These are phyloP conservation scores for Sebastes trivittatus DNA, from an alignment of 2,797 vertebrate species.

Conservation along the genomic window DNA sequence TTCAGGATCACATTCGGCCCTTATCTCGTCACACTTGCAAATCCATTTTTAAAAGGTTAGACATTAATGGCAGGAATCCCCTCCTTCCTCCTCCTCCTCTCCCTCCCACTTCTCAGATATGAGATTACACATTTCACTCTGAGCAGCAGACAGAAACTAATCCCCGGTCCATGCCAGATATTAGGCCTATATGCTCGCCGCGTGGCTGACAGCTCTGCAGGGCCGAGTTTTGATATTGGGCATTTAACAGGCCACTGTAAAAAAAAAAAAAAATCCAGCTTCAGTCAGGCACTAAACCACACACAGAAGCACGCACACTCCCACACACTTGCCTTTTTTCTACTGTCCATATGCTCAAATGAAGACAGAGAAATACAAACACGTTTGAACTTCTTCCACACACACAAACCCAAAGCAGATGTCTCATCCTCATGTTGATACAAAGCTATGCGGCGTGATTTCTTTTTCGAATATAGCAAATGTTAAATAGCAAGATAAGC, in stretches of 20 bases:
- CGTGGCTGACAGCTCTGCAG: constrained; percentile 57
- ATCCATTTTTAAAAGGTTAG: constrained; percentile 81
- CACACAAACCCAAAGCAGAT: constrained; percentile 18
- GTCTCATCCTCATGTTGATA: constrained; percentile 1
- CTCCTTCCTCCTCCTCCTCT: constrained; percentile 49
- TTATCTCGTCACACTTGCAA: constrained; percentile 77
- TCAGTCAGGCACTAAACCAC: constrained; percentile 32
- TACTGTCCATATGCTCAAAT: neutral
- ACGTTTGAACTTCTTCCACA: constrained; percentile 1
- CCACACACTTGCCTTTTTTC: neutral
- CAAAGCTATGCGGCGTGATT: constrained; percentile 14
- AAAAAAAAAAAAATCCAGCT: constrained; percentile 22
- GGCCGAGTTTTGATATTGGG: constrained; percentile 63
- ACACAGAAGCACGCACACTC: constrained; percentile 3
- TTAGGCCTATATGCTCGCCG: constrained; percentile 31
- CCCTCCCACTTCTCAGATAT: constrained; percentile 65
- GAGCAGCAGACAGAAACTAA: constrained; percentile 80
- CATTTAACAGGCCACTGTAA: constrained; percentile 69
- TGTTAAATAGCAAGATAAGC: constrained; percentile 60
- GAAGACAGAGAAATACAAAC: constrained; percentile 5
- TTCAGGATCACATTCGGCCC: constrained; percentile 56
- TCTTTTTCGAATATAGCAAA: constrained; percentile 17
- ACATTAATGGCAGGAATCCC: constrained; percentile 74
- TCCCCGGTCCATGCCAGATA: constrained; percentile 65
- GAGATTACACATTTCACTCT: constrained; percentile 79